A percentile compares a stretch with the other conserved stretches of the same genome.
These are phyloP conservation scores for Torymus tubicola DNA, from an alignment of 2,888 invertebrate genomes.

Conservation along the genomic window DNA sequence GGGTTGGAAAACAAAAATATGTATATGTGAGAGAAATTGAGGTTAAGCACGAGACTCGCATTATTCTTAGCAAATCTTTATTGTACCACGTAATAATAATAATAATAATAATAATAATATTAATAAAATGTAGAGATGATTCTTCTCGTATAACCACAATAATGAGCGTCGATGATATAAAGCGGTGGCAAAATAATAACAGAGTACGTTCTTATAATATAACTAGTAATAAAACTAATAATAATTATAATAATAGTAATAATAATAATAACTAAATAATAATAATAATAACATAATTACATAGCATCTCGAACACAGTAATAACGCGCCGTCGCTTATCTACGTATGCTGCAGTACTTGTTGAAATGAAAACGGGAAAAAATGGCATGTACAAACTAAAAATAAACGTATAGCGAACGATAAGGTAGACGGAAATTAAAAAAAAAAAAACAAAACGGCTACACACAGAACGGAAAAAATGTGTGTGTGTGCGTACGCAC, in stretches of 20 bases:
- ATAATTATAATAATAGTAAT: conserved; percentile 62
- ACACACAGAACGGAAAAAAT: conserved; percentile 22
- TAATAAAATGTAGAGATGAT: conserved; percentile 58
- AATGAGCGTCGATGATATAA: conserved; percentile 67
- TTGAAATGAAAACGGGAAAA: conserved; percentile 46
- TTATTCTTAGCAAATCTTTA: conserved; percentile 75
- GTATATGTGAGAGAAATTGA: conserved; percentile 41
- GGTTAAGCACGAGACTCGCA: conserved; percentile 58
- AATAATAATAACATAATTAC: conserved; percentile 64
- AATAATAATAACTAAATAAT: conserved; percentile 61
- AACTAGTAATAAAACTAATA: conserved; percentile 69
- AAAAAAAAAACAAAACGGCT: not conserved
- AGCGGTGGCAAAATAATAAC: conserved; percentile 70
- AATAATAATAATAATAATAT: conserved; percentile 69
- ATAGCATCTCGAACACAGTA: conserved; percentile 70
- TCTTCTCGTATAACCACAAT: conserved; percentile 62
- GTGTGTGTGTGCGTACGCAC: not conserved
- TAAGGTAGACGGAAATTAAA: conserved; percentile 7
- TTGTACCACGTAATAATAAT: conserved; percentile 76
- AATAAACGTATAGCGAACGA: not conserved
- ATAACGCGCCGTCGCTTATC: conserved; percentile 62
- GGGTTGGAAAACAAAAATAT: conserved; percentile 39
- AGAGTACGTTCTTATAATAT: conserved; percentile 61
- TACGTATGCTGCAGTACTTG: conserved; percentile 40
- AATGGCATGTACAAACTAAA: conserved; percentile 42